These are phyloP conservation scores for Himalopsyche japonica DNA, from an alignment of 2,888 invertebrate species.

Conservation along the genomic window DNA sequence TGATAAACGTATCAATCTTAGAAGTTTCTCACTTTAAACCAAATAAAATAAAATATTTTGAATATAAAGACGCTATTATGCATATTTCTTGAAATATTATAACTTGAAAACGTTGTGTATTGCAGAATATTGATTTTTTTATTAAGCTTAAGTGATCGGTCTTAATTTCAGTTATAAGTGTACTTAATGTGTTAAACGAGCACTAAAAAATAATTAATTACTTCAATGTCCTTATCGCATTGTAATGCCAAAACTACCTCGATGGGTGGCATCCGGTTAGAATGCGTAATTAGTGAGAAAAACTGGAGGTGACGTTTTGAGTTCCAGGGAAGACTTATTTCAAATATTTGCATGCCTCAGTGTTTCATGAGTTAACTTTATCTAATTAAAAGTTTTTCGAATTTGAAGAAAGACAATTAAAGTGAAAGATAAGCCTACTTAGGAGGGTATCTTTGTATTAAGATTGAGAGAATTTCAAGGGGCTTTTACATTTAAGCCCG, in stretches of 20 bases:
- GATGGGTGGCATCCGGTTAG: background rate
- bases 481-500: background rate
- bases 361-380: background rate
- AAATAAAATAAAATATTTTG: too few relatives aligned
- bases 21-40: too few relatives aligned
- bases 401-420: conserved; percentile 1
- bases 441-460: background rate
- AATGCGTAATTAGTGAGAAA: background rate
- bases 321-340: background rate
- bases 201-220: too few relatives aligned
- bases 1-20: too few relatives aligned
- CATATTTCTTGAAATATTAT: too few relatives aligned
- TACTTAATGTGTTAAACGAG: too few relatives aligned
- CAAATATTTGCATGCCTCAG: conserved; percentile 1
- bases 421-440: background rate
- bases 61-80: too few relatives aligned
- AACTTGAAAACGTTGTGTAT: too few relatives aligned
- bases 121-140: too few relatives aligned
- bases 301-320: background rate
- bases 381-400: background rate
- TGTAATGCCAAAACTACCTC: background rate
- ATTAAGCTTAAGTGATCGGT: too few relatives aligned
- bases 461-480: background rate
- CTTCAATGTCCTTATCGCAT: background rate
- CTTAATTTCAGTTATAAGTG: too few relatives aligned